Conservation (phyloP, 2,113 vertebrate genomes). For the Cheirogaleus medius region DNA sequence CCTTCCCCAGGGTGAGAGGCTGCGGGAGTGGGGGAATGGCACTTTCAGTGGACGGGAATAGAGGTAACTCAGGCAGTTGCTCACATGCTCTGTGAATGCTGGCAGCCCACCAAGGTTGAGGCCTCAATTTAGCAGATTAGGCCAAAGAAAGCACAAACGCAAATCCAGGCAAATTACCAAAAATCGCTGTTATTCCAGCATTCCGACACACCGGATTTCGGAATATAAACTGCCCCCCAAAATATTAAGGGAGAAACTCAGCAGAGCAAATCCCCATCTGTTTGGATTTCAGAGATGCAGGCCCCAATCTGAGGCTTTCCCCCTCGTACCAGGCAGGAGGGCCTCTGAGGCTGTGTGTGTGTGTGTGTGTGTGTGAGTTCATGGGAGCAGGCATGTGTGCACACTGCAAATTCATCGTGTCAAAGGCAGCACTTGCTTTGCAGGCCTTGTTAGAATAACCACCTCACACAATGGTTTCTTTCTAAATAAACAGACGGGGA, state of each 20-base stretch:
- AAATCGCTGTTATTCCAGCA: slow-evolving; percentile 75
- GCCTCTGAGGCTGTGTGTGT: neutral
- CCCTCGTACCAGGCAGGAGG: neutral
- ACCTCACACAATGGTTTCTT: slow-evolving; percentile 92
- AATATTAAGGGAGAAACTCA: slow-evolving; percentile 80
- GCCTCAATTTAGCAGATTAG: slow-evolving; percentile 86
- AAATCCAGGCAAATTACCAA: slow-evolving; percentile 83
- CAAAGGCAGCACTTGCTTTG: slow-evolving; percentile 85
- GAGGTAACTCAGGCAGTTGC: slow-evolving; percentile 72
- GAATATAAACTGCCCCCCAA: slow-evolving; percentile 77
- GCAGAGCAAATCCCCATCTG: slow-evolving; percentile 83
- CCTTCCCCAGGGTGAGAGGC: neutral
- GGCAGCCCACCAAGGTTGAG: slow-evolving; percentile 80
- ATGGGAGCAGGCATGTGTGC: slow-evolving; percentile 76
- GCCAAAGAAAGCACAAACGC: slow-evolving; percentile 85
- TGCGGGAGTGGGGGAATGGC: neutral
- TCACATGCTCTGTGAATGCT: slow-evolving; percentile 76
- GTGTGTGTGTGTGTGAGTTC: neutral
- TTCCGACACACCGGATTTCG: slow-evolving; percentile 75
- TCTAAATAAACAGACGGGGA: slow-evolving; percentile 92
- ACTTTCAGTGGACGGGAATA: slow-evolving; percentile 11
- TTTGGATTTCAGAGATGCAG: slow-evolving; percentile 73
- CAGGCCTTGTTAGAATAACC: slow-evolving; percentile 88
- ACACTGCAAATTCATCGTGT: slow-evolving; percentile 86
- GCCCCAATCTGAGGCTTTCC: neutral